These are phyloP conservation scores for Rhynchotus rufescens DNA, from an alignment of 2,797 vertebrate genomes.

Conservation along the genomic window DNA sequence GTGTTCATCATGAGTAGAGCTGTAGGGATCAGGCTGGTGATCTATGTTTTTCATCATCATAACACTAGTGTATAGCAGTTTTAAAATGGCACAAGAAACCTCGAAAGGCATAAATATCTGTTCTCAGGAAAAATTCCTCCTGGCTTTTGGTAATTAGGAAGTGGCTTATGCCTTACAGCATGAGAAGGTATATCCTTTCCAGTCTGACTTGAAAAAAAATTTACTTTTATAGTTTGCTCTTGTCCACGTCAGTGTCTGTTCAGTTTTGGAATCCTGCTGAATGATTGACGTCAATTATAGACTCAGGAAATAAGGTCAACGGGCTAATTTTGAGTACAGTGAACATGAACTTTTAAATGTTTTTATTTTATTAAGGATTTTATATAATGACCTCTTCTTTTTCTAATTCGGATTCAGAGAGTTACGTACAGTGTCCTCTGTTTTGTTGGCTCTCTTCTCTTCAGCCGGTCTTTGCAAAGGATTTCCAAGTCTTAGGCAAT, in stretches of 20 bases:
- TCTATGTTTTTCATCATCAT: not conserved
- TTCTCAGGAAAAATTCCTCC: not conserved
- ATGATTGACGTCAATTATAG: not conserved
- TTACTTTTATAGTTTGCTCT: not conserved
- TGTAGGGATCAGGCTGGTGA: not conserved
- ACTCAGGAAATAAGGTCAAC: not conserved
- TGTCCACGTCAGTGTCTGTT: not conserved
- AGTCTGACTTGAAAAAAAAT: not conserved
- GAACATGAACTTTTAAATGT: not conserved
- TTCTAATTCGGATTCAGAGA: not conserved
- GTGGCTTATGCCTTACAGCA: accelerated
- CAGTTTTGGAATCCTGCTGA: not conserved
- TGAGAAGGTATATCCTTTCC: not conserved
- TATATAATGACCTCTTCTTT: not conserved
- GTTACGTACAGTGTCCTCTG: not conserved
- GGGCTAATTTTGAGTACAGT: not conserved
- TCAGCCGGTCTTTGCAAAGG: not conserved
- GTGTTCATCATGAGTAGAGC: not conserved
- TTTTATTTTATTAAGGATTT: not conserved
- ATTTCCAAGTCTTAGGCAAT: not conserved
- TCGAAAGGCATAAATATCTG: not conserved
- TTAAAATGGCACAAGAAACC: not conserved
- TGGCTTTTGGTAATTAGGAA: not conserved
- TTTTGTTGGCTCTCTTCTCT: not conserved
- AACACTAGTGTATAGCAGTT: not conserved